Conservation (phyloP, 1,140 invertebrate species). For the Archivesica marissinica region DNA sequence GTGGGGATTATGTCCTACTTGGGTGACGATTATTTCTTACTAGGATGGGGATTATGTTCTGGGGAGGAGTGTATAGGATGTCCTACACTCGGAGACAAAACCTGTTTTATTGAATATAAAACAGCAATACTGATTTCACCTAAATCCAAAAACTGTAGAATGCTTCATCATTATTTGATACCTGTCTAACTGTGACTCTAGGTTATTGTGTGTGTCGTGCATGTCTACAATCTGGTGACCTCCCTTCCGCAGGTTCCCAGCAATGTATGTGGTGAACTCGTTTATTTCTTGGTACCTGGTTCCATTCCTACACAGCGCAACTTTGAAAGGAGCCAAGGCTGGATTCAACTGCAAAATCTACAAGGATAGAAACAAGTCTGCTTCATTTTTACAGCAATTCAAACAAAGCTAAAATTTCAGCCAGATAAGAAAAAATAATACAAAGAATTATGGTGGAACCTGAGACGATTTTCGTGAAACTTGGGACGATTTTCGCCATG, state of each 20-base stretch:
- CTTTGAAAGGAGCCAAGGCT: constrained; percentile 70
- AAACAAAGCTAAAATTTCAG: not conserved
- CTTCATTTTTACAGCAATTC: not conserved
- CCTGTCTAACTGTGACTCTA: constrained; percentile 61
- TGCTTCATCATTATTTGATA: too few species aligned
- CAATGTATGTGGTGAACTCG: constrained; percentile 65
- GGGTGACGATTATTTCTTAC: too few species aligned
- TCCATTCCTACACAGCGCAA: constrained; percentile 57
- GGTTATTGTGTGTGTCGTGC: constrained; percentile 12
- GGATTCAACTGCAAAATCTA: constrained; percentile 69
- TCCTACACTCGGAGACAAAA: too few species aligned
- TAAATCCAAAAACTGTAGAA: too few species aligned
- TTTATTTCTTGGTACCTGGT: constrained; percentile 53
- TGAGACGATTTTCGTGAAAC: too few species aligned
- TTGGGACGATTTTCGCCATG: too few species aligned
- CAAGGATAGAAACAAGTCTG: not conserved
- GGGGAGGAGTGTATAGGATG: too few species aligned
- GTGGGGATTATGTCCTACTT: too few species aligned
- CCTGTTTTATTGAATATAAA: too few species aligned
- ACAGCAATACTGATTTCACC: too few species aligned
- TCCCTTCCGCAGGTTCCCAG: constrained; percentile 59
- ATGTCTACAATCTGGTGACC: constrained; percentile 61
- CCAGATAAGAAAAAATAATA: not conserved
- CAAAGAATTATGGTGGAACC: not conserved
- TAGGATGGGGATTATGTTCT: too few species aligned